Evolutionary conservation across 2,888 invertebrate genomes (phyloP).

Genomic region (Lacanobia oleracea): DNA sequence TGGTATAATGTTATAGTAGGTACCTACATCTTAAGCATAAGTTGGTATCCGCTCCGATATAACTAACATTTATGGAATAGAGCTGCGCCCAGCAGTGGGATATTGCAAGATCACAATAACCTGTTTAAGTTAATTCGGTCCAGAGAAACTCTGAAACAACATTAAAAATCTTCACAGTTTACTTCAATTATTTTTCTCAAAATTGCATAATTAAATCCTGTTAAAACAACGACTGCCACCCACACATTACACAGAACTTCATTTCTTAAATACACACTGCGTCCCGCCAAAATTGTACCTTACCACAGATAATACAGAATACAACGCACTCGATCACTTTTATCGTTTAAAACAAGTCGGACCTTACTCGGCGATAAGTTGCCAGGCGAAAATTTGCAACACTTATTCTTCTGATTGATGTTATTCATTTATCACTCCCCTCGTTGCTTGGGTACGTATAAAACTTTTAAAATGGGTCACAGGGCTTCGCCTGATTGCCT

Average conservation of each 20-base stretch:
- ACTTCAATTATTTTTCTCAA: not conserved
- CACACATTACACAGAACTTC: not conserved
- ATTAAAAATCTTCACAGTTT: not conserved
- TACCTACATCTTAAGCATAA: too few relatives aligned
- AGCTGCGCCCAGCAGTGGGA: too few relatives aligned
- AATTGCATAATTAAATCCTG: conserved; percentile 16
- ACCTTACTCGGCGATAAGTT: conserved; percentile 78
- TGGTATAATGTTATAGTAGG: too few relatives aligned
- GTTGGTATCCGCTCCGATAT: too few relatives aligned
- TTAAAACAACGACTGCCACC: conserved; percentile 18
- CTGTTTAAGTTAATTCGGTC: too few relatives aligned
- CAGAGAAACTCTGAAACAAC: too few relatives aligned
- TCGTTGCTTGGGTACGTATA: conserved; percentile 80
- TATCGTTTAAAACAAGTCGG: conserved; percentile 78
- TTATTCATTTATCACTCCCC: conserved; percentile 89
- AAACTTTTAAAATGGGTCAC: conserved; percentile 90
- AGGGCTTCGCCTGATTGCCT: conserved; percentile 86
- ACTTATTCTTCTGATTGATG: conserved; percentile 90
- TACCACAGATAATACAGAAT: conserved; percentile 44
- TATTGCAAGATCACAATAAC: too few relatives aligned
- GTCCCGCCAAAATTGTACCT: conserved; percentile 47
- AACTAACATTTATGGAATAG: too few relatives aligned
- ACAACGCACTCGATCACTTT: conserved; percentile 72
- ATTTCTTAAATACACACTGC: conserved; percentile 38
- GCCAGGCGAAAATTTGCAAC: conserved; percentile 87